Evolutionary conservation across 1,140 invertebrate species (phyloP), one percentile per base, ranked within the genome.

Genomic region (Hylyphantes graminicola): DNA sequence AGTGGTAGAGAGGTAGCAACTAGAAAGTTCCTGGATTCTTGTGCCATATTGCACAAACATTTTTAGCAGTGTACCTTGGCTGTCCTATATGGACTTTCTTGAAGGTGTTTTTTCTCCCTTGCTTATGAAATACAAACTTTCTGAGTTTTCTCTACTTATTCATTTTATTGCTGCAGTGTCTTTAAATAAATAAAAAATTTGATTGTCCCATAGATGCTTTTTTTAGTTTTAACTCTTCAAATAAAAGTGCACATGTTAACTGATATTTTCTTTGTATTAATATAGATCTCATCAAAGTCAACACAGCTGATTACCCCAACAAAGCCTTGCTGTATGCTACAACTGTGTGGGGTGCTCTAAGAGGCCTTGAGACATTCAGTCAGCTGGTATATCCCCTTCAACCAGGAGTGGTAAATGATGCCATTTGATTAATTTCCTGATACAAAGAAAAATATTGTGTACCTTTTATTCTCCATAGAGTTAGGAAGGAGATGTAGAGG

Each of bases 291-390:
- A 87, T 91, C 70, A 89, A 89, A 87, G 88, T 91, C 15, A 90
- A 90, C 79, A 89, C 88, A 10, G 87, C 87, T 55, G 88, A 90
- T 68, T 86, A 88, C 13, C 88, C 88, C 9, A 85, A 86, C 35
- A 54, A 87, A 86, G 88, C 84, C 85, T 87, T 86, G 85, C 87
- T 90, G 86, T 88, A 77, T 87, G 90, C 87, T 87, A 70, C 85
- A 8, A 88, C 86, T 11, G 91, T 95, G 84, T 96, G 95, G 95
- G 95, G 95, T 13, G 91, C 93, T 67, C 87, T 96, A 19, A 89
- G 94, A 87, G 95, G 94, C 0, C 89, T 96, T 57, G 95, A 96
- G 90, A 94, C 94, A 2, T 94, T 95, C 88, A 92, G 92, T 0
- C 95, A 96, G 87, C 88, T 95, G 0, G 88, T 94, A 7, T 91